phyloP scores from a whole-genome alignment of 2,113 vertebrate species.

The Lanius ludovicianus region DNA sequence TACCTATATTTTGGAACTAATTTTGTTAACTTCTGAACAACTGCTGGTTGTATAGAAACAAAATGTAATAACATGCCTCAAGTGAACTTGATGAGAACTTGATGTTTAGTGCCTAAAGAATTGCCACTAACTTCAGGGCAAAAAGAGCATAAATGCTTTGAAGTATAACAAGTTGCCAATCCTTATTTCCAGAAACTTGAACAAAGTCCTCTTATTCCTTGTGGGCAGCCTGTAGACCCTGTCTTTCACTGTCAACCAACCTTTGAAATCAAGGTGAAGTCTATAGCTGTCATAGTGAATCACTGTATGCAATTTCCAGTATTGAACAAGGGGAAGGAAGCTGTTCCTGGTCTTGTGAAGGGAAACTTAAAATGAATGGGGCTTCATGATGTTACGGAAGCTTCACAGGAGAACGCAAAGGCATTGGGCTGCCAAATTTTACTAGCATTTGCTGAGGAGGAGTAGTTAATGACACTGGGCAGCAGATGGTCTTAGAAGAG shows the following conservation, averaged over 20 bases:
- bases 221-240: not conserved
- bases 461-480: slow-evolving; percentile 65
- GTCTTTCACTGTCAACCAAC: not conserved
- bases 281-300: not conserved
- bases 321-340: not conserved
- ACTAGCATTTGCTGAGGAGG: slow-evolving; percentile 54
- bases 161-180: not conserved
- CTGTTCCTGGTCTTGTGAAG: not conserved
- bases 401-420: not conserved
- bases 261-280: not conserved
- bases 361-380: slow-evolving; percentile 31
- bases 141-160: not conserved
- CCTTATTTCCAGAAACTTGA: not conserved
- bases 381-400: slow-evolving; percentile 6
- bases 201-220: not conserved
- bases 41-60: not conserved
- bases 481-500: slow-evolving; percentile 60
- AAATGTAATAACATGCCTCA: not conserved
- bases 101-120: not conserved
- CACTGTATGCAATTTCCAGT: not conserved
- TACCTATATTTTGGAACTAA: not conserved
- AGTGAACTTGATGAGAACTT: not conserved
- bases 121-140: not conserved
- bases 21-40: not conserved
- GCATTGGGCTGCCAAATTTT: slow-evolving; percentile 29